These are phyloP conservation scores for Parambassis ranga DNA, from an alignment of 2,797 vertebrate species.

Conservation along the genomic window DNA sequence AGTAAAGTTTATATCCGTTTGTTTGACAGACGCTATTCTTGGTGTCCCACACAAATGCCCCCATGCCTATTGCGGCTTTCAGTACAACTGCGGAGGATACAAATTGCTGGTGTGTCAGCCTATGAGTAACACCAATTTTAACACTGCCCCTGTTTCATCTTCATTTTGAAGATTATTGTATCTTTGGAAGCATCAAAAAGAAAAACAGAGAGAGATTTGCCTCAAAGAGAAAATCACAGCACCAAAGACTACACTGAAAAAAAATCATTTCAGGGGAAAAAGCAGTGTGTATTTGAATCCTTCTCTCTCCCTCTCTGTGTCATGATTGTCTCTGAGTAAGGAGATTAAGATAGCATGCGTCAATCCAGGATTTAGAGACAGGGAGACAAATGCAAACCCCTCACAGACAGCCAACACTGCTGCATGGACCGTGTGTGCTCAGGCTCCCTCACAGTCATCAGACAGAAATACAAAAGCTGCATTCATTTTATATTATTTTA, in stretches of 20 bases:
- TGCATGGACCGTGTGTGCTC: slow-evolving; percentile 11
- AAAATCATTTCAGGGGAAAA: slow-evolving; percentile 5
- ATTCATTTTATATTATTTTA: slow-evolving; percentile 39
- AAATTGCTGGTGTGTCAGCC: too few relatives aligned
- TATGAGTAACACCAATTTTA: background rate
- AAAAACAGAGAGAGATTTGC: background rate
- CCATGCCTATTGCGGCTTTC: too few relatives aligned
- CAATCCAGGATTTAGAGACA: slow-evolving; percentile 81
- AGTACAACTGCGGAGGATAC: too few relatives aligned
- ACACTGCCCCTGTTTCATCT: too few relatives aligned
- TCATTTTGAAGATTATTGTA: background rate
- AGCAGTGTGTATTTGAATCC: slow-evolving; percentile 14
- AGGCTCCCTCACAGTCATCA: slow-evolving; percentile 22
- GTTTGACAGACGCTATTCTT: too few relatives aligned
- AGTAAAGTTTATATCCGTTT: too few relatives aligned
- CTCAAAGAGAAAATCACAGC: background rate
- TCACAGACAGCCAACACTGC: slow-evolving; percentile 45
- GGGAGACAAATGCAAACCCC: slow-evolving; percentile 70
- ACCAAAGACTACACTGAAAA: slow-evolving; percentile 13
- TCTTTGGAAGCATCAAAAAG: background rate
- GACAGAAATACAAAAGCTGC: slow-evolving; percentile 35
- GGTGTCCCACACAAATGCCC: too few relatives aligned
- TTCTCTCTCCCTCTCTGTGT: slow-evolving; percentile 41
- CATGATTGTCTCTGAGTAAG: slow-evolving; percentile 80
- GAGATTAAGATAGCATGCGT: slow-evolving; percentile 83